Conservation (phyloP, 2,888 invertebrate genomes). For the Cheilosia variabilis region DNA sequence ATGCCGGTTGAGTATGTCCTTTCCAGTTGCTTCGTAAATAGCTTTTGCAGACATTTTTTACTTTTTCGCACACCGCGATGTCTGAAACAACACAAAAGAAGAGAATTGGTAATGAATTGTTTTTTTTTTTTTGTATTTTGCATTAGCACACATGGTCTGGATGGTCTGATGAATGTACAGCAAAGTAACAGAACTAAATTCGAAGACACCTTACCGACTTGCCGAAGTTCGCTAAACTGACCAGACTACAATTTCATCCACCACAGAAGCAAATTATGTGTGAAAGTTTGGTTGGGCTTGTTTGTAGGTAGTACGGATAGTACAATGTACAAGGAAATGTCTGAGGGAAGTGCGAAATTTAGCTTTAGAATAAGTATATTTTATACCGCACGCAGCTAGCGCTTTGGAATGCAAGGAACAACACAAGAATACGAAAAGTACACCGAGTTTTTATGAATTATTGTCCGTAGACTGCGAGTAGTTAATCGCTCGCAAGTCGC, state of each 20-base stretch:
- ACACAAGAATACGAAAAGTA: conserved; percentile 12
- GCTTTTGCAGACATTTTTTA: conserved; percentile 96
- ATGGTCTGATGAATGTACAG: conserved; percentile 53
- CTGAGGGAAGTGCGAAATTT: conserved; percentile 5
- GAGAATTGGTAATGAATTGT: conserved; percentile 18
- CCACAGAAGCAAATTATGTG: conserved; percentile 22
- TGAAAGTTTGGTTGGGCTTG: conserved; percentile 37
- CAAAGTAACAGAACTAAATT: conserved; percentile 49
- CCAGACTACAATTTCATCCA: conserved; percentile 31
- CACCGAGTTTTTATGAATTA: conserved; percentile 60
- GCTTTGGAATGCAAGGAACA: conserved; percentile 30
- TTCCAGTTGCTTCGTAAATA: conserved; percentile 97
- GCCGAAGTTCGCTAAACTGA: conserved; percentile 65
- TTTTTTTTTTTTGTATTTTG: neutral
- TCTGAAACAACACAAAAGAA: conserved; percentile 53
- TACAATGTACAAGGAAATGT: neutral
- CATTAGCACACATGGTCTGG: conserved; percentile 44
- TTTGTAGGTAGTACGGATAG: neutral
- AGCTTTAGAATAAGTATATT: conserved; percentile 15
- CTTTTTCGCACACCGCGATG: conserved; percentile 67
- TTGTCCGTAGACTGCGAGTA: conserved; percentile 14
- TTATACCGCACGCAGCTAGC: conserved; percentile 17
- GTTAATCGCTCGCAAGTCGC: conserved; percentile 7
- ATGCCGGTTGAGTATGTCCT: conserved; percentile 94
- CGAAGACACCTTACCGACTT: conserved; percentile 64